These are phyloP conservation scores for Poeciliopsis presidionis DNA, from an alignment of 2,797 vertebrate genomes.

Conservation along the genomic window DNA sequence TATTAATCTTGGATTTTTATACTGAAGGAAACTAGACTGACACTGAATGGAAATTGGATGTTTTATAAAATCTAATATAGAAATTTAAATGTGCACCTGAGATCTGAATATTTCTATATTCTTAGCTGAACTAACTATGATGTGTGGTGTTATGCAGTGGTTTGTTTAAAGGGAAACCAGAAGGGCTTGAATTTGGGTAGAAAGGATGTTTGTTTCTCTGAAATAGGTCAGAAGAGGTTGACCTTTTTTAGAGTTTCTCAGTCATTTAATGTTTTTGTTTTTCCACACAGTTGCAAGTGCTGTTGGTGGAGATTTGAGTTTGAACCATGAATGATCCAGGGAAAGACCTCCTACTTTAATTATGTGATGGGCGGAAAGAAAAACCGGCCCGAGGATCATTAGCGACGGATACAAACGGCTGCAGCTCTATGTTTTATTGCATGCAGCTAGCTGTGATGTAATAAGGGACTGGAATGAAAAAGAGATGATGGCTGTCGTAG, in stretches of 20 bases:
- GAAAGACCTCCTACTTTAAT: neutral
- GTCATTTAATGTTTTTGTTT: neutral
- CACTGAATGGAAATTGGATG: neutral
- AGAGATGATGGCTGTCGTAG: constrained; percentile 58
- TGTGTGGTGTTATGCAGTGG: neutral
- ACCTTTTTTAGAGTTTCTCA: neutral
- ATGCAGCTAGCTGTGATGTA: constrained; percentile 42
- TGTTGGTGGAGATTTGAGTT: neutral
- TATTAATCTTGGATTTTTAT: too few relatives aligned
- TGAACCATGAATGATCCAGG: neutral
- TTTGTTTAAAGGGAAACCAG: neutral
- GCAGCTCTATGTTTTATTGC: constrained; percentile 33
- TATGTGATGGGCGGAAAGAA: constrained; percentile 17
- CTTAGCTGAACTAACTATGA: neutral
- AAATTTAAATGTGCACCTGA: neutral
- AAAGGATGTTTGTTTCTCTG: neutral
- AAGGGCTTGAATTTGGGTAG: neutral
- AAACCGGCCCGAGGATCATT: constrained; percentile 16
- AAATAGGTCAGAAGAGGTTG: neutral
- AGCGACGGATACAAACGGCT: constrained; percentile 1
- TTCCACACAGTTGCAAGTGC: neutral
- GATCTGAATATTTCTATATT: neutral
- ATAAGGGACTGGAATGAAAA: constrained; percentile 43
- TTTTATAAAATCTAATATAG: neutral
- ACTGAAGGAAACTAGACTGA: too few relatives aligned